A percentile compares a stretch with the other conserved stretches of the same genome.
These are phyloP conservation scores for Caenorhabditis angaria DNA, from an alignment of 2,888 invertebrate genomes.

Conservation along the genomic window DNA sequence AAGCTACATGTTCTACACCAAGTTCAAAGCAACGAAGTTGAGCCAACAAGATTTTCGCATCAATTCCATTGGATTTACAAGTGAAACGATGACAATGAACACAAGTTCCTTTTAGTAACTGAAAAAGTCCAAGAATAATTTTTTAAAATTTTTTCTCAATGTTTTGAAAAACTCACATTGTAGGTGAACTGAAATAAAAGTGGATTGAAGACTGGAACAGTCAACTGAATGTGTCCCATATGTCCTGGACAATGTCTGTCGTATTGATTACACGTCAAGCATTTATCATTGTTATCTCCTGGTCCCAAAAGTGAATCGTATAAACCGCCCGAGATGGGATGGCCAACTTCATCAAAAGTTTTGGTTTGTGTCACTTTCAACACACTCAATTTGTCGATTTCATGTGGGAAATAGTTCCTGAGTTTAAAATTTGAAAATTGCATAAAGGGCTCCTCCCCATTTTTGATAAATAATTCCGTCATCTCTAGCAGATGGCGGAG, in stretches of 20 bases:
- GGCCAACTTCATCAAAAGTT: constrained; percentile 70
- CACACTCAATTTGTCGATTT: constrained; percentile 66
- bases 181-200: constrained; percentile 83
- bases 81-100: constrained; percentile 74
- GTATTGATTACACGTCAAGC: constrained; percentile 64
- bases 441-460: constrained; percentile 60
- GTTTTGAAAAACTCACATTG: constrained; percentile 74
- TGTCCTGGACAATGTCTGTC: constrained; percentile 78
- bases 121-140: constrained; percentile 5
- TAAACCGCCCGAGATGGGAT: constrained; percentile 79
- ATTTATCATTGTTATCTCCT: constrained; percentile 50
- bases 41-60: constrained; percentile 77
- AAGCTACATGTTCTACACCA: constrained; percentile 81
- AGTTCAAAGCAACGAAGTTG: constrained; percentile 76
- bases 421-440: constrained; percentile 63
- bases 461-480: constrained; percentile 27
- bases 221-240: constrained; percentile 90
- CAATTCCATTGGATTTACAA: constrained; percentile 49
- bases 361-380: constrained; percentile 64
- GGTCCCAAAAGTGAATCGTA: constrained; percentile 87
- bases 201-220: constrained; percentile 89
- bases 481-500: background rate
- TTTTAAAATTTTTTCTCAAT: background rate
- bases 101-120: constrained; percentile 75
- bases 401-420: constrained; percentile 65